A percentile compares a stretch with the other conserved stretches of the same genome.
These are phyloP conservation scores for Lathronympha strigana DNA, from an alignment of 2,888 invertebrate species.

Conservation along the genomic window DNA sequence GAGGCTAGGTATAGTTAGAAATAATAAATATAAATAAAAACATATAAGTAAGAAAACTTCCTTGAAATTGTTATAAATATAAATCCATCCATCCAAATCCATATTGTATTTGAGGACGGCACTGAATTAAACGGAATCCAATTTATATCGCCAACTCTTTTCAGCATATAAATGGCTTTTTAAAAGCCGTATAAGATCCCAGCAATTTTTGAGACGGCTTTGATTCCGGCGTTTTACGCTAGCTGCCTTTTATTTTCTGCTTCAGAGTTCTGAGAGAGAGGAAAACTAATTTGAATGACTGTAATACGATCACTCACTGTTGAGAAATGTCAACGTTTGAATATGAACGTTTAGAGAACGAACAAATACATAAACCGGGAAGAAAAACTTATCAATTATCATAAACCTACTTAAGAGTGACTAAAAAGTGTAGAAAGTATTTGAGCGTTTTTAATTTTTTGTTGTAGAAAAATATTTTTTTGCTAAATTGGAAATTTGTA, in stretches of 20 bases:
- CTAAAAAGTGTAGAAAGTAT: too few relatives aligned
- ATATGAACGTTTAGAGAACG: too few relatives aligned
- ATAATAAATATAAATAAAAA: too few relatives aligned
- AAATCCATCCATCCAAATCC: too few relatives aligned
- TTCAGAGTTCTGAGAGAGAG: conserved; percentile 8
- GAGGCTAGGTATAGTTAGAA: too few relatives aligned
- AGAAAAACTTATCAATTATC: background rate
- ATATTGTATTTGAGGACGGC: conserved; percentile 19
- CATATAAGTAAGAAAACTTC: background rate
- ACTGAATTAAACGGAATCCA: conserved; percentile 25
- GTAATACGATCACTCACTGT: background rate
- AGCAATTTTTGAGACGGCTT: conserved; percentile 33
- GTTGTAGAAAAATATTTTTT: too few relatives aligned
- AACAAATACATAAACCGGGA: too few relatives aligned
- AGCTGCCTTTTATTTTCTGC: conserved; percentile 30
- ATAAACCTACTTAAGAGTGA: too few relatives aligned
- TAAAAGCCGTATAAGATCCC: conserved; percentile 33
- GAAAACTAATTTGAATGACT: conserved; percentile 25
- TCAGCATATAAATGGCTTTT: conserved; percentile 39
- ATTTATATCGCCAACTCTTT: conserved; percentile 35
- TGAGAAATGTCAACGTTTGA: background rate
- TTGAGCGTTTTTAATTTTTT: too few relatives aligned
- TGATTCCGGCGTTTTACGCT: conserved; percentile 25
- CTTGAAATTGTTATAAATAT: background rate
- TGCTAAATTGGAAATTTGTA: too few relatives aligned